Evolutionary conservation across 2,888 invertebrate genomes (phyloP), one percentile per base, ranked within the genome.

Genomic region (Xestia sexstrigata): DNA sequence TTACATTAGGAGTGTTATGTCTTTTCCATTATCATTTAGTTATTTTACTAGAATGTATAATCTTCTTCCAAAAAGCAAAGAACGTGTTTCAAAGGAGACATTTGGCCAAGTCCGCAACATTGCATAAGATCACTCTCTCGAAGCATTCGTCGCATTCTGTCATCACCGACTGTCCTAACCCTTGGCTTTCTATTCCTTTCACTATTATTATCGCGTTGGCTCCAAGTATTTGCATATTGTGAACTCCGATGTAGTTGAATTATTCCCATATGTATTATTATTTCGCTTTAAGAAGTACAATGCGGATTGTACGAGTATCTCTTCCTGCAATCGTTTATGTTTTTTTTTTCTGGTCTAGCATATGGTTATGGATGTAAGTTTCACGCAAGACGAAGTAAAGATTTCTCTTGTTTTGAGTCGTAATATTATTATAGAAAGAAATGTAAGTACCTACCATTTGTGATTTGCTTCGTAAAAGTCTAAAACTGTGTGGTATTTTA

Each of bases 161-260:
- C 62, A 76, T 45, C 69, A 68, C n/a, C 26, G 30, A 17, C 39
- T 42, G 49, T 58, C 35, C 65, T 58, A 63, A 63, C 78, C 83
- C 81, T 84, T 66, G 66, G 45, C 78, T 81, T 83, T 81, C 84
- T 35, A 63, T 26, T 45, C 17, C 84, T 82, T 82, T 84, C 76
- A 81, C 81, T 84, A 82, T 70, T 81, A 73, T 81, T 81, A 78
- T 73, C 52, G 70, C 58, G 26, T 17, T 4, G 20, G 30, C 11
- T 77, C 70, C 26, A 63, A 76, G 65, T 55, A 78, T 83, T 83
- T 78, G 86, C 83, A 78, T 83, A 78, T 74, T 78, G 35, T 39
- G 45, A 39, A 45, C 62, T 73, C 17, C 58, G 35, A 42, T 76
- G 70, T 49, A 35, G 82, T 76, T 15, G 13, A 35, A n/a, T 20